A percentile compares a stretch with the other conserved stretches of the same genome.
These are phyloP conservation scores for Trichacis sp. DNA, from an alignment of 2,888 invertebrate genomes.

Conservation along the genomic window DNA sequence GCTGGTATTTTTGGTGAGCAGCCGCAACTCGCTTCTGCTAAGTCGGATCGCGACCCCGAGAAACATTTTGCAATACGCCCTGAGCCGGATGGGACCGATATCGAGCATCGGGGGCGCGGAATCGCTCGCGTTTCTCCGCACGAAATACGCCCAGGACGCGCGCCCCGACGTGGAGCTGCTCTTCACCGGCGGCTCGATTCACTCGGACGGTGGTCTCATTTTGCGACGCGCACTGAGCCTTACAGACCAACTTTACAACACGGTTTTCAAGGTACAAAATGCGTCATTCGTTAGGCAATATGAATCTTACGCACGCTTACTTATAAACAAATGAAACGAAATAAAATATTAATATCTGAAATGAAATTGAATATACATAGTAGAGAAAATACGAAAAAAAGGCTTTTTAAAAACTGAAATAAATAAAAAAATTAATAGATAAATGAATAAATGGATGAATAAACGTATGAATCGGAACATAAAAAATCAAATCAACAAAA, in stretches of 20 bases:
- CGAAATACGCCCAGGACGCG: conserved; percentile 65
- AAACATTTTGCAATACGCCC: conserved; percentile 60
- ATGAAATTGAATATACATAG: too few species aligned
- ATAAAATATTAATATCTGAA: too few species aligned
- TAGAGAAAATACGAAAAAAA: too few species aligned
- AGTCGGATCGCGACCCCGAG: conserved; percentile 51
- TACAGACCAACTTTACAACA: conserved; percentile 64
- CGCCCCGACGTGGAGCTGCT: conserved; percentile 69
- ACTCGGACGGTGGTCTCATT: conserved; percentile 69
- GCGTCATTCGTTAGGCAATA: too few species aligned
- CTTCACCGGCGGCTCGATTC: conserved; percentile 70
- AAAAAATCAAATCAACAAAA: too few species aligned
- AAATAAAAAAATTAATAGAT: too few species aligned
- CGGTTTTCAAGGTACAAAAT: too few species aligned
- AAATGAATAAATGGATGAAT: too few species aligned
- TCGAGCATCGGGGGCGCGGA: conserved; percentile 69
- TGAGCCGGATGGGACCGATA: conserved; percentile 62
- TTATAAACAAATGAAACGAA: too few species aligned
- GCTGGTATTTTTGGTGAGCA: conserved; percentile 75
- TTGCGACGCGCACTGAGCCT: conserved; percentile 60
- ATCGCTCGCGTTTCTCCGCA: conserved; percentile 66
- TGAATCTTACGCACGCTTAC: too few species aligned
- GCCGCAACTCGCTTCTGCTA: conserved; percentile 72
- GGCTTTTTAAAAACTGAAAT: too few species aligned
- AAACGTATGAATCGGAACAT: too few species aligned